Base-by-base conservation (phyloP, 2,888 invertebrate genomes). In the Autographa gamma region DNA sequence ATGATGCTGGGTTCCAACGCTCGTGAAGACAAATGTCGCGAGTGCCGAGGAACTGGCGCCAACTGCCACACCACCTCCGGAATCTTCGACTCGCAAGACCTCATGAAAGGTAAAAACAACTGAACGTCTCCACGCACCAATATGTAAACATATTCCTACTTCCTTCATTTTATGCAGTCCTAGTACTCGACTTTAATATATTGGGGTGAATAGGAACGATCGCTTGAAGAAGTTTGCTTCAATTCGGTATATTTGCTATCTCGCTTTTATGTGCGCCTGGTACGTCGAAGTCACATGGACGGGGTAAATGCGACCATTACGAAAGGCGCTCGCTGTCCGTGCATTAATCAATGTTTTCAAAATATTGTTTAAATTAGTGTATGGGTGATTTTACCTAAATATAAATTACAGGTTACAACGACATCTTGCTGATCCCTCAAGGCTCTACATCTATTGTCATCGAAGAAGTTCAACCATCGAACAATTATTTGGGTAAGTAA, bases 391-490 rank as follows among this genome's bases (percentile, higher is more conserved):
- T 5, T 16, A n/a, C 7, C 19, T 19, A 19, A 19, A 11, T 67
- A 64, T 70, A 66, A 2, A 43, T 86, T 92, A 86, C 89, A 98
- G 99, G 99, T 6, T 99, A 99, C 95, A 98, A 98, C 90, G 99
- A 99, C 89, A 97, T 99, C 74, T 94, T 99, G 65, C 95, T 98
- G 38, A 98, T 99, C 85, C 99, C 99, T 0, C 96, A 97, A 85
- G 99, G 99, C 16, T 98, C 99, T n/a, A 99, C 99, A 0, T 98
- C 98, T 87, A 98, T 99, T 82, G 91, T 96, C 18, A 97, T 99
- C 68, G 96, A 96, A 81, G 99, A 99, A 96, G 90, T 97, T 3
- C 93, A 95, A 58, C 97, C 98, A 1, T 98, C 99, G 0, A 98
- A 97, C 88, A 99, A 99, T 93, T 99, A 99, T 92, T 96, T 99